Percentiles rank a stretch among this genome's conserved stretches.
Conservation (phyloP, 2,888 invertebrate species). For the Neoscelio sp. region DNA sequence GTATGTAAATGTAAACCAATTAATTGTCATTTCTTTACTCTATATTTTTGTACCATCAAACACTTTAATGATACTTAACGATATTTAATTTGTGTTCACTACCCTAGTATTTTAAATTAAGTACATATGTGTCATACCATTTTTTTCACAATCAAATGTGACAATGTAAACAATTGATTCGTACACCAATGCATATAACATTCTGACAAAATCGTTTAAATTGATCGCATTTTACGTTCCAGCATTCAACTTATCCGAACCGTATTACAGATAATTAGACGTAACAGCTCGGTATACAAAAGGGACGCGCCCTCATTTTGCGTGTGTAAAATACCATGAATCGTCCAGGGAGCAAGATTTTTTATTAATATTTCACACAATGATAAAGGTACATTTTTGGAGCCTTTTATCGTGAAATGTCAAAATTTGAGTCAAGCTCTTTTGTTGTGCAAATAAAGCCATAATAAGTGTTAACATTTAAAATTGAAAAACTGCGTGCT, state of each 20-base stretch:
- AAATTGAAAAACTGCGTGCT: not conserved
- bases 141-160: too few species aligned
- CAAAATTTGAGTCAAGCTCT: not conserved
- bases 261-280: conserved; percentile 43
- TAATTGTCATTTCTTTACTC: conserved; percentile 48
- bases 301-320: conserved; percentile 67
- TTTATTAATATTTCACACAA: conserved; percentile 40
- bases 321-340: conserved; percentile 62
- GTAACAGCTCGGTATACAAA: conserved; percentile 37
- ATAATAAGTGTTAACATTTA: not conserved
- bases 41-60: conserved; percentile 14
- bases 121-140: too few species aligned
- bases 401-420: conserved; percentile 3
- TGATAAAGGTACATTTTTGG: conserved; percentile 7
- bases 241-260: conserved; percentile 21
- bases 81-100: too few species aligned
- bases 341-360: conserved; percentile 24
- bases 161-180: too few species aligned
- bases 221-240: conserved; percentile 25
- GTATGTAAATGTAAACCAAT: conserved; percentile 35
- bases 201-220: conserved; percentile 6
- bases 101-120: too few species aligned
- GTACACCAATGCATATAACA: too few species aligned
- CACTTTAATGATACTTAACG: conserved; percentile 11
- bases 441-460: conserved; percentile 2